Evolutionary conservation across 2,113 vertebrate species (phyloP).

Genomic region (Ornithorhynchus anatinus): DNA sequence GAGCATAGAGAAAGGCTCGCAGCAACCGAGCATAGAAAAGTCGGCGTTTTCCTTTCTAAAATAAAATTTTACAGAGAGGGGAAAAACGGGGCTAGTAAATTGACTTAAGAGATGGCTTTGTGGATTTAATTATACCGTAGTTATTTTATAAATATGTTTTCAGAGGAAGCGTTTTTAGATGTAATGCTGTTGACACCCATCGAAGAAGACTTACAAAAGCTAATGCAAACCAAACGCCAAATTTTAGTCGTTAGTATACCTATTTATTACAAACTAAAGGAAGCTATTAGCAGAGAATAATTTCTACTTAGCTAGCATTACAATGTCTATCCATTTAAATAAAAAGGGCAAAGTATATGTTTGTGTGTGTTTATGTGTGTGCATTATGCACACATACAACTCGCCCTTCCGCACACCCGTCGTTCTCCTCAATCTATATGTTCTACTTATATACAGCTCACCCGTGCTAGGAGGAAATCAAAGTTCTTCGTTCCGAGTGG

Average conservation of each 20-base stretch:
- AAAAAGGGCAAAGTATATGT: slow-evolving; percentile 65
- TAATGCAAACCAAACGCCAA: slow-evolving; percentile 78
- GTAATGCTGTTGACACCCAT: slow-evolving; percentile 78
- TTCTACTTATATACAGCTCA: neutral
- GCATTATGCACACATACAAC: too few relatives aligned
- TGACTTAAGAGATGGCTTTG: slow-evolving; percentile 81
- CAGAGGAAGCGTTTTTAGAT: slow-evolving; percentile 78
- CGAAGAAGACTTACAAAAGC: slow-evolving; percentile 76
- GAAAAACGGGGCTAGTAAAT: slow-evolving; percentile 71
- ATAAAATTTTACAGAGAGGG: slow-evolving; percentile 62
- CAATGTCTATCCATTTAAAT: slow-evolving; percentile 73
- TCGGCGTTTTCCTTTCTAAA: slow-evolving; percentile 69
- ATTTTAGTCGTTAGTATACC: slow-evolving; percentile 79
- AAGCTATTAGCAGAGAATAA: slow-evolving; percentile 75
- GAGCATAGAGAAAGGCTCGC: too few relatives aligned
- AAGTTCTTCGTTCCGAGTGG: neutral
- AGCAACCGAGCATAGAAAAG: too few relatives aligned
- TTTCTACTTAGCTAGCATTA: slow-evolving; percentile 78
- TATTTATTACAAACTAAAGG: slow-evolving; percentile 79
- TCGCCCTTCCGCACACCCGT: too few relatives aligned
- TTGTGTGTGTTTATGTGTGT: too few relatives aligned
- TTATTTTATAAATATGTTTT: slow-evolving; percentile 86
- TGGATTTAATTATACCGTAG: slow-evolving; percentile 82
- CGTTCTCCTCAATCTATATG: too few relatives aligned
- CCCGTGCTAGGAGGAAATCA: slow-evolving; percentile 12